Conservation (phyloP, 2,113 vertebrate species). For the Actenoides lindsayi region DNA sequence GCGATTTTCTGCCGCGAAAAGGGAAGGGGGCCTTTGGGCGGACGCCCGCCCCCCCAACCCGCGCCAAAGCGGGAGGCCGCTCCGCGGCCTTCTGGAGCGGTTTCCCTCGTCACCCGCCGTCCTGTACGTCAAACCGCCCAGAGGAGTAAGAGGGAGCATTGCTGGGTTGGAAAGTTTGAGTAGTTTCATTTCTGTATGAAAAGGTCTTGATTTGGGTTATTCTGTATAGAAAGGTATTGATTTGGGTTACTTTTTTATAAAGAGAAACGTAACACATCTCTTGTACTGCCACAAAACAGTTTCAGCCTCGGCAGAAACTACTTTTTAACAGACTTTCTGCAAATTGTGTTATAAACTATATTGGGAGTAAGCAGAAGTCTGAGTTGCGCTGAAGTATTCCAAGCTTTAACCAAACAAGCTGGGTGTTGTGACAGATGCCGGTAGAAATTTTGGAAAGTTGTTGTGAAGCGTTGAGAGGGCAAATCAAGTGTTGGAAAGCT, state of each 20-base stretch:
- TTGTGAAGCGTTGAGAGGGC: background rate
- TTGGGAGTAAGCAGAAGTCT: background rate
- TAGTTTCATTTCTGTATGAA: background rate
- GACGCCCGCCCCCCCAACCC: no score
- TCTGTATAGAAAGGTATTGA: fast-evolving
- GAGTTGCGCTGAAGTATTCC: background rate
- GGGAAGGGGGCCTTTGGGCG: no score
- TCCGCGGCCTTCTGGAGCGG: fast-evolving
- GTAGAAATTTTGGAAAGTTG: background rate
- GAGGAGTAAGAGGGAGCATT: fast-evolving
- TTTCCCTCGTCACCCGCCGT: fast-evolving
- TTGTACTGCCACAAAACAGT: background rate
- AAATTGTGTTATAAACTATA: fast-evolving
- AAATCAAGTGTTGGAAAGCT: background rate
- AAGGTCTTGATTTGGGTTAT: background rate
- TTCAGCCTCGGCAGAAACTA: background rate
- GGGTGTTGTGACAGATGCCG: background rate
- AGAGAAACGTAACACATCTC: background rate
- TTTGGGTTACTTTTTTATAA: fast-evolving
- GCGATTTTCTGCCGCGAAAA: no score
- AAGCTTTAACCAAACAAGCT: background rate
- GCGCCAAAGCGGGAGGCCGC: fast-evolving
- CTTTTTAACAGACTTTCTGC: background rate
- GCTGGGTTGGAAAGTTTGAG: fast-evolving
- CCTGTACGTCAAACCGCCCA: fast-evolving